These are phyloP conservation scores for Ischnura elegans DNA, from an alignment of 2,888 invertebrate species.

Conservation along the genomic window DNA sequence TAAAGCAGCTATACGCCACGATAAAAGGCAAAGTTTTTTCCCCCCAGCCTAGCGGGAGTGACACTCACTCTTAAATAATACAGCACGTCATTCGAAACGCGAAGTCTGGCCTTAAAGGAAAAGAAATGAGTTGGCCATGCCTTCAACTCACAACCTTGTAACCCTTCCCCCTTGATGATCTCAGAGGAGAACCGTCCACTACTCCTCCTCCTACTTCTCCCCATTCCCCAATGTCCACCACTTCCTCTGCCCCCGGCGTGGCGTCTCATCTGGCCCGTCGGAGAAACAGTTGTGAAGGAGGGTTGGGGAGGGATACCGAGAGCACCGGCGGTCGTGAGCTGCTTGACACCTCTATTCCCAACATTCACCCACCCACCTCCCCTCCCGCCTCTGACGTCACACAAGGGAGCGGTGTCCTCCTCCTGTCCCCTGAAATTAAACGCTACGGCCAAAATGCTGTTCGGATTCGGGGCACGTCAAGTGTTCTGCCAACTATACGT, in stretches of 20 bases:
- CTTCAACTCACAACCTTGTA: no score
- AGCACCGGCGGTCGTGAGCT: neutral
- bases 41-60: no score
- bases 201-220: neutral
- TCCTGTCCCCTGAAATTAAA: conserved; percentile 46
- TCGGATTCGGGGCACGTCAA: conserved; percentile 47
- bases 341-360: conserved; percentile 2
- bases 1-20: no score
- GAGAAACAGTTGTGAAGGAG: neutral
- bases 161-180: neutral
- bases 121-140: no score
- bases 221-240: neutral
- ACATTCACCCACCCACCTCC: neutral
- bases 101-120: no score
- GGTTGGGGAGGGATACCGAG: neutral
- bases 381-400: neutral
- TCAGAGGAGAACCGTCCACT: neutral
- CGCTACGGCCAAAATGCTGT: conserved; percentile 36
- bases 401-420: neutral
- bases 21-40: no score
- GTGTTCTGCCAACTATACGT: conserved; percentile 22
- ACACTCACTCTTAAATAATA: no score
- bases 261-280: neutral
- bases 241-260: neutral
- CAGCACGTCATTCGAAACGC: no score